phyloP scores from a whole-genome alignment of 2,797 vertebrate species.

The Heteromormyrus szaboi region DNA sequence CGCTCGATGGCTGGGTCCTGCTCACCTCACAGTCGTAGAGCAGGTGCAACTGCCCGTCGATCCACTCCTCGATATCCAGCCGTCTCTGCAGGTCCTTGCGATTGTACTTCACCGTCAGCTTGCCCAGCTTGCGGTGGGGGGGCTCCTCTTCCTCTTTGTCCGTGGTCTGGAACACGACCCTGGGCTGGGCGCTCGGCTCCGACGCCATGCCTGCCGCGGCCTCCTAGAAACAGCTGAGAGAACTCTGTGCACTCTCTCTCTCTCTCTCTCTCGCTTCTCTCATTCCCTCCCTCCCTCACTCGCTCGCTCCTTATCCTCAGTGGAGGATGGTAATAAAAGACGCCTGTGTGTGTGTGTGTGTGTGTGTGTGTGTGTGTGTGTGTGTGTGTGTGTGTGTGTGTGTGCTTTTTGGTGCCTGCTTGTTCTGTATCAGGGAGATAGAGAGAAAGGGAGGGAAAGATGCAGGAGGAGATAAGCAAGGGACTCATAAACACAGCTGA shows the following conservation, averaged over 20 bases:
- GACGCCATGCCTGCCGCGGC: constrained; percentile 73
- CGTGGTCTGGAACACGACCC: constrained; percentile 76
- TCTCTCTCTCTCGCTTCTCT: constrained; percentile 19
- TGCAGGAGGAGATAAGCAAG: constrained; percentile 56
- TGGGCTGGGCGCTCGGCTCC: constrained; percentile 69
- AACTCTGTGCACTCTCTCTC: constrained; percentile 35
- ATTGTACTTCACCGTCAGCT: constrained; percentile 93
- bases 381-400: constrained; percentile 9
- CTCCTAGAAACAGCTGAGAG: constrained; percentile 51
- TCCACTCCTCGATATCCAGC: constrained; percentile 93
- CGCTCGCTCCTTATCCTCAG: constrained; percentile 47
- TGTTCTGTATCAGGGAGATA: constrained; percentile 24
- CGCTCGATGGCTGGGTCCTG: not conserved
- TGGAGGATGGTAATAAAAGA: constrained; percentile 65
- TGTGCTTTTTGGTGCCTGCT: constrained; percentile 4
- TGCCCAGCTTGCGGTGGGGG: constrained; percentile 76
- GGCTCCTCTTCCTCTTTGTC: constrained; percentile 73
- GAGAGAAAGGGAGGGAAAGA: constrained; percentile 19
- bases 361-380: not conserved
- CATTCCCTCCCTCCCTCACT: constrained; percentile 32
- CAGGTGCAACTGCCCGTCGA: constrained; percentile 81
- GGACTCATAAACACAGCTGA: constrained; percentile 47
- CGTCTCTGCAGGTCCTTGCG: constrained; percentile 87
- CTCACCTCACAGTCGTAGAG: constrained; percentile 82
- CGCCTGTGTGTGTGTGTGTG: constrained; percentile 23